Base-by-base conservation (phyloP, 1,140 invertebrate species). In the Drosophila triauraria region DNA sequence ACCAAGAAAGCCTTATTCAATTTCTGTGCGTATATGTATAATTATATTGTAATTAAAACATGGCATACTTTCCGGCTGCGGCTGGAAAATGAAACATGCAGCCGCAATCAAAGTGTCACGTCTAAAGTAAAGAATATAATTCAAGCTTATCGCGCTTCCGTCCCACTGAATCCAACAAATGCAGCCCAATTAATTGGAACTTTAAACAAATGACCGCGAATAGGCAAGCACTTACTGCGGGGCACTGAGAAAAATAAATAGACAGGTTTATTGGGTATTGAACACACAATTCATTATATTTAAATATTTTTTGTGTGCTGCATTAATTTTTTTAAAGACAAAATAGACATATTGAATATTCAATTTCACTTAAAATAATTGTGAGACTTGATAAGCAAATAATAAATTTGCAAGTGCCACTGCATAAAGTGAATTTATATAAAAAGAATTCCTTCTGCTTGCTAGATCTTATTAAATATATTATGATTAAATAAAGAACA, bases 161-260 rank as follows among this genome's bases (percentile, higher is more conserved):
- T 57, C 56, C 17, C 50, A 63, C 32, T 78, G 74, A 48, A 58
- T 25, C 44, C 56, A 30, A 23, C 58, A 78, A 78, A 78, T 63
- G 76, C 53, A 60, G 43, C 32, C 75, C 75, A 78, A 78, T 78
- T 78, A 78, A 78, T 77, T 56, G 63, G 59, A 67, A 60, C 25
- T 68, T 76, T 54, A 72, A 77, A 64, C 72, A 79, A 82, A 87
- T 82, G 77, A 54, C 57, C 67, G 76, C 68, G 77, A 68, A 70
- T 64, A 74, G 59, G 67, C 59, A 32, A 46, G 30, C 65, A 40
- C 65, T 50, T 25, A 62, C 10, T 23, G 53, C 3, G 0, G 9
- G 13, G 23, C 71, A 75, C 65, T 51, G 51, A 5, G 9, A 25
- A 7, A 47, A 62, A 71, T 9, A 12, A 25, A 1, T 10, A 3